Conservation (phyloP, 2,797 vertebrate species). For the Sebastes matsubarae region DNA sequence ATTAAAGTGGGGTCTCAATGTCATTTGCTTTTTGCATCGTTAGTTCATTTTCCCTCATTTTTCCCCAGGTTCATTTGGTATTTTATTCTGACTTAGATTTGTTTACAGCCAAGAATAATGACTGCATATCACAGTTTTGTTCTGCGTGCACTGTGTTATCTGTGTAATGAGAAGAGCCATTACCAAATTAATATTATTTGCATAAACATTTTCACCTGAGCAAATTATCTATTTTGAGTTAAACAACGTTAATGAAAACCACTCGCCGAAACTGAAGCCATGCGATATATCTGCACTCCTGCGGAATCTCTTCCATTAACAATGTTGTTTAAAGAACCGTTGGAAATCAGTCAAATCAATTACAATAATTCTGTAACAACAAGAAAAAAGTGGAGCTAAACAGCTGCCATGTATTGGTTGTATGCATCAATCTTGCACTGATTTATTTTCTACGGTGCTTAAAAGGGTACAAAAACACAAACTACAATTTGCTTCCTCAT, state of each 20-base stretch:
- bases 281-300: slow-evolving; percentile 5
- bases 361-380: not conserved
- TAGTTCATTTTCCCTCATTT: slow-evolving; percentile 84
- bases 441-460: not conserved
- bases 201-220: slow-evolving; percentile 48
- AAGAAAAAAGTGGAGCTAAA: slow-evolving; percentile 18
- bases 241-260: slow-evolving; percentile 34
- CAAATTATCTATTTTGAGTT: slow-evolving; percentile 40
- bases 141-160: slow-evolving; percentile 27
- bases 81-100: slow-evolving; percentile 60
- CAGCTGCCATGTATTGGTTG: slow-evolving; percentile 3
- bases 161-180: slow-evolving; percentile 46
- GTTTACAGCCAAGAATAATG: slow-evolving; percentile 48
- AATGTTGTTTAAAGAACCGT: not conserved
- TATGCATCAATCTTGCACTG: not conserved
- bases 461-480: not conserved
- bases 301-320: slow-evolving; percentile 21
- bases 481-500: slow-evolving; percentile 12
- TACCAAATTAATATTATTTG: slow-evolving; percentile 53
- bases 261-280: slow-evolving; percentile 27
- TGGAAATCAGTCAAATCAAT: slow-evolving; percentile 16
- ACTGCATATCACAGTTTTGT: slow-evolving; percentile 15
- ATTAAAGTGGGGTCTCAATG: slow-evolving; percentile 89
- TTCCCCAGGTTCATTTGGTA: slow-evolving; percentile 70
- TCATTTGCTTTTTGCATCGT: slow-evolving; percentile 85